Evolutionary conservation across 2,888 invertebrate genomes (phyloP).

Genomic region (Microplitis deprimator): DNA sequence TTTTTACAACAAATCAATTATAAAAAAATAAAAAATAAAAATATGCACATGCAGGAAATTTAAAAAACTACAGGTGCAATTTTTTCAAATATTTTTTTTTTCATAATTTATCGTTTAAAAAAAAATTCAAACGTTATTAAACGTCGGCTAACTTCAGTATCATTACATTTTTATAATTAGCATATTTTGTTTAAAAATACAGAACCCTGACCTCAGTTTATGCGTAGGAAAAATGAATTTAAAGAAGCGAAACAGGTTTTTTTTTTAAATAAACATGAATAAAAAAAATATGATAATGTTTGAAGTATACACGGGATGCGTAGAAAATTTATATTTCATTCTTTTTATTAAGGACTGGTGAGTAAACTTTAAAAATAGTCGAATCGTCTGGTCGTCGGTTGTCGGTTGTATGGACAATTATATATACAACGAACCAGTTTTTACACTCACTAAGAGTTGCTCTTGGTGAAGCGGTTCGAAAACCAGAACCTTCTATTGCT

Average conservation of each 20-base stretch:
- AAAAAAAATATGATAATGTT: neutral
- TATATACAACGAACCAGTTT: conserved; percentile 35
- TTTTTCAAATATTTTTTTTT: too few species aligned
- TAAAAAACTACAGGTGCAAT: too few species aligned
- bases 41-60: too few species aligned
- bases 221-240: neutral
- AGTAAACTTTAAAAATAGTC: conserved; percentile 35
- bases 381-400: conserved; percentile 18
- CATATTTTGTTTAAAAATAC: neutral
- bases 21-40: too few species aligned
- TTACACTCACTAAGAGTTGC: conserved; percentile 17
- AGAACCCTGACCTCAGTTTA: conserved; percentile 2
- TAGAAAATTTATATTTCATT: conserved; percentile 22
- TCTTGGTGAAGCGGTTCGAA: neutral
- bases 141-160: too few species aligned
- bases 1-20: too few species aligned
- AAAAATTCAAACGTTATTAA: too few species aligned
- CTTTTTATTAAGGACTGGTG: neutral
- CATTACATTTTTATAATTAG: too few species aligned
- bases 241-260: conserved; percentile 24
- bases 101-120: too few species aligned
- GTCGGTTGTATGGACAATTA: conserved; percentile 14
- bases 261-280: conserved; percentile 26
- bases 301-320: neutral
- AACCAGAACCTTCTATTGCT: neutral